A percentile compares a stretch with the other conserved stretches of the same genome.
Evolutionary conservation across 1,140 invertebrate species (phyloP).

Genomic region (Contarinia nasturtii): DNA sequence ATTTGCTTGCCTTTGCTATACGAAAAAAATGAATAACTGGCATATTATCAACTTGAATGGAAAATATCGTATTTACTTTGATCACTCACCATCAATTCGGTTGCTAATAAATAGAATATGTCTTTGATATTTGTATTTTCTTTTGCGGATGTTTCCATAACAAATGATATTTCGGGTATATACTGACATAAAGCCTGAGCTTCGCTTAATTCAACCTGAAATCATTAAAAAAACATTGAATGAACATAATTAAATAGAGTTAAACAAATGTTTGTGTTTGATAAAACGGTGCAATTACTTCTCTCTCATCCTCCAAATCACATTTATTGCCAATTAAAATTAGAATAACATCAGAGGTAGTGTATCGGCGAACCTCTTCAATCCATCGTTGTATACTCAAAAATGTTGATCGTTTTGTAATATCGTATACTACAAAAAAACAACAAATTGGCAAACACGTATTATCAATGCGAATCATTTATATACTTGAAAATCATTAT

Average conservation of each 20-base stretch:
- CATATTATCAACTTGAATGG: no score
- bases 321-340: constrained; percentile 85
- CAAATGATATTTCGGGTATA: constrained; percentile 62
- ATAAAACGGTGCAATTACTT: constrained; percentile 19
- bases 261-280: not conserved
- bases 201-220: constrained; percentile 52
- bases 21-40: no score
- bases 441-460: not conserved
- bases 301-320: constrained; percentile 59
- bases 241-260: no score
- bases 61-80: no score
- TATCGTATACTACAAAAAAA: constrained; percentile 66
- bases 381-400: constrained; percentile 80
- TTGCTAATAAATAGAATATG: constrained; percentile 72
- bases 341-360: constrained; percentile 74
- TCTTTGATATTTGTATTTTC: constrained; percentile 86
- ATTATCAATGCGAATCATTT: not conserved
- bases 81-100: constrained; percentile 62
- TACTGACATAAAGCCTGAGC: constrained; percentile 67
- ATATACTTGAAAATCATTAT: not conserved
- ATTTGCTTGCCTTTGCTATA: no score
- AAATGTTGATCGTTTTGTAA: constrained; percentile 79
- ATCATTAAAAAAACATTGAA: no score
- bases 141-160: constrained; percentile 84
- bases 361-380: constrained; percentile 82